Conservation (phyloP, 2,888 invertebrate species). For the Cancer borealis region DNA sequence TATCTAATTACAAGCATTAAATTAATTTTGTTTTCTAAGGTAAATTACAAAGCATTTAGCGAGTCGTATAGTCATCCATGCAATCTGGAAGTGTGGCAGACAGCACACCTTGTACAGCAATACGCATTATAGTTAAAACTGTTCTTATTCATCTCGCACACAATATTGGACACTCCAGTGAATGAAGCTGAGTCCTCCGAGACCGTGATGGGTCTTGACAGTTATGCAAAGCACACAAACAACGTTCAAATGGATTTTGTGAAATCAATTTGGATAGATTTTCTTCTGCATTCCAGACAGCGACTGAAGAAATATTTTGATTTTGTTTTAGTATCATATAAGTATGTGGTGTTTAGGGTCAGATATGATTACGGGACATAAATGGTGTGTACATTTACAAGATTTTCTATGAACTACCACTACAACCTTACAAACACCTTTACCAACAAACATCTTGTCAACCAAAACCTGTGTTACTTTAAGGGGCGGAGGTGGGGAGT, state of each 20-base stretch:
- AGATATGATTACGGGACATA: not conserved
- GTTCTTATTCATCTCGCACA: not conserved
- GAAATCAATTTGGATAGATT: not conserved
- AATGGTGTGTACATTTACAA: not conserved
- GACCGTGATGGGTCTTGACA: not conserved
- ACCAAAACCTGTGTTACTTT: not conserved
- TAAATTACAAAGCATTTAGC: not conserved
- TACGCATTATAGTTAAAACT: not conserved
- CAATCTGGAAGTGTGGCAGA: not conserved
- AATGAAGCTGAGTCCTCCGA: not conserved
- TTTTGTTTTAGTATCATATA: not conserved
- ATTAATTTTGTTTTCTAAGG: not conserved
- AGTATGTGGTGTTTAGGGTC: not conserved
- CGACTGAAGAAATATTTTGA: not conserved
- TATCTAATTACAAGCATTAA: not conserved
- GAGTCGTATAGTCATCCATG: not conserved
- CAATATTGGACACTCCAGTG: not conserved
- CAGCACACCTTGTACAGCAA: not conserved
- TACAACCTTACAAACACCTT: not conserved
- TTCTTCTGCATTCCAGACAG: not conserved
- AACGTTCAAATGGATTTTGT: not conserved
- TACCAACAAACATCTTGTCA: not conserved
- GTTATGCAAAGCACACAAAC: not conserved
- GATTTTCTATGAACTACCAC: not conserved
- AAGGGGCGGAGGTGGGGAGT: not conserved